Evolutionary conservation across 2,797 vertebrate species (phyloP).

Genomic region (Cryptoprocta ferox): DNA sequence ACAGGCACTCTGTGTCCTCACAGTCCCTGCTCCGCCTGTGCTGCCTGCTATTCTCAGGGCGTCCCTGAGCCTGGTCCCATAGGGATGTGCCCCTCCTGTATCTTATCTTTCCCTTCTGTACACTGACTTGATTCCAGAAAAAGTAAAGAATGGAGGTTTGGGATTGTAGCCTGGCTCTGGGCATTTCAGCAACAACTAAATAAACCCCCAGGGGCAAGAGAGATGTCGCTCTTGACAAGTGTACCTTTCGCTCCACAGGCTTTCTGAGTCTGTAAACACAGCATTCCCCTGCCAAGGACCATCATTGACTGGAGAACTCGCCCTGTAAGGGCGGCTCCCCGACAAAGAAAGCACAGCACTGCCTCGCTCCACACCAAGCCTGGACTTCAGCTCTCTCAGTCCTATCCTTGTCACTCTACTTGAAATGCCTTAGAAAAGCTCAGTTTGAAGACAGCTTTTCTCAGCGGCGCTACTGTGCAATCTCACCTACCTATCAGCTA

Average conservation of each 20-base stretch:
- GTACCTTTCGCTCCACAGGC: neutral
- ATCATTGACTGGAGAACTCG: neutral
- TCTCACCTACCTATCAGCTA: neutral
- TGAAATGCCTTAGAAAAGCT: neutral
- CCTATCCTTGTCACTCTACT: neutral
- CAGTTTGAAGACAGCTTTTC: fast-evolving
- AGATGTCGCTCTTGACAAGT: neutral
- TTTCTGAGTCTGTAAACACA: neutral
- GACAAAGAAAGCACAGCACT: neutral
- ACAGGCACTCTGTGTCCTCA: neutral
- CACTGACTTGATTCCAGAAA: neutral
- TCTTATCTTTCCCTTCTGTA: neutral
- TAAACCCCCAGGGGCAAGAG: neutral
- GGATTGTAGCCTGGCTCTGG: neutral
- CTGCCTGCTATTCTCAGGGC: neutral
- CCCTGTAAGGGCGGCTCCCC: neutral
- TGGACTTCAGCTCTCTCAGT: fast-evolving
- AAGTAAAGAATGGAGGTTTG: neutral
- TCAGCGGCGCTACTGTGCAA: fast-evolving
- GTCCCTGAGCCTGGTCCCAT: fast-evolving
- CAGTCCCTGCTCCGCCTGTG: neutral
- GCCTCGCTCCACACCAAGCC: neutral
- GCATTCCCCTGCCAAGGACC: neutral
- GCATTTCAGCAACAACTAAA: neutral
- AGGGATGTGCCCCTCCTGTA: neutral